Evolutionary conservation across 2,888 invertebrate genomes (phyloP).

Genomic region (Rugalucina vietnamica): DNA sequence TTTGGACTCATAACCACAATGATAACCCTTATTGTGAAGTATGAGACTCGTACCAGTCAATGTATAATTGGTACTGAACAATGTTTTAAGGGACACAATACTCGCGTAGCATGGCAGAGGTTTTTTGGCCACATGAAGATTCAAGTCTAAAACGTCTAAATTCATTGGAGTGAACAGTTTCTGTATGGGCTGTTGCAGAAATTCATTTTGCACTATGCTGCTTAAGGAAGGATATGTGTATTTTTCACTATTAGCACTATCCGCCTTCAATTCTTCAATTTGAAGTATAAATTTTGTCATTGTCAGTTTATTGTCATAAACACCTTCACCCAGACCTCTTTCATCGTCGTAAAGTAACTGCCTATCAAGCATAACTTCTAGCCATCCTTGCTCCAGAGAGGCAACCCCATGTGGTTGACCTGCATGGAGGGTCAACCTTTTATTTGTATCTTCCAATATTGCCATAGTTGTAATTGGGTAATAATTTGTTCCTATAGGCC

Average conservation of each 20-base stretch:
- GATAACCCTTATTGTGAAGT: slow-evolving; percentile 75
- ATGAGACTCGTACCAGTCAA: slow-evolving; percentile 77
- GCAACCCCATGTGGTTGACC: slow-evolving; percentile 82
- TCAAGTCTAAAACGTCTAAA: slow-evolving; percentile 64
- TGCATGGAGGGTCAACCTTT: slow-evolving; percentile 77
- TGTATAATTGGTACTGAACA: slow-evolving; percentile 69
- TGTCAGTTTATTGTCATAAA: slow-evolving; percentile 78
- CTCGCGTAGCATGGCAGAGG: slow-evolving; percentile 77
- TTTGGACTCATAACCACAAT: slow-evolving; percentile 68
- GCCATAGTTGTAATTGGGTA: slow-evolving; percentile 81
- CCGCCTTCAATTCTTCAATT: slow-evolving; percentile 64
- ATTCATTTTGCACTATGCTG: slow-evolving; percentile 64
- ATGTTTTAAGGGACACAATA: slow-evolving; percentile 72
- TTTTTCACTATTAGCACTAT: slow-evolving; percentile 20
- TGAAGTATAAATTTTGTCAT: slow-evolving; percentile 74
- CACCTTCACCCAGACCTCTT: slow-evolving; percentile 80
- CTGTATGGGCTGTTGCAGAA: slow-evolving; percentile 71
- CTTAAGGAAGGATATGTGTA: slow-evolving; percentile 71
- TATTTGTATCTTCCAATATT: slow-evolving; percentile 75
- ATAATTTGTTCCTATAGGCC: slow-evolving; percentile 78
- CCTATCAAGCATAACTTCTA: slow-evolving; percentile 83
- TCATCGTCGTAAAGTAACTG: slow-evolving; percentile 80
- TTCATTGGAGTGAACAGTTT: slow-evolving; percentile 68
- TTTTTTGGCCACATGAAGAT: slow-evolving; percentile 58
- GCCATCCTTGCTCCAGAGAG: slow-evolving; percentile 72